Base-by-base conservation (phyloP, 1,140 invertebrate genomes). In the Drosophila micromelanica region DNA sequence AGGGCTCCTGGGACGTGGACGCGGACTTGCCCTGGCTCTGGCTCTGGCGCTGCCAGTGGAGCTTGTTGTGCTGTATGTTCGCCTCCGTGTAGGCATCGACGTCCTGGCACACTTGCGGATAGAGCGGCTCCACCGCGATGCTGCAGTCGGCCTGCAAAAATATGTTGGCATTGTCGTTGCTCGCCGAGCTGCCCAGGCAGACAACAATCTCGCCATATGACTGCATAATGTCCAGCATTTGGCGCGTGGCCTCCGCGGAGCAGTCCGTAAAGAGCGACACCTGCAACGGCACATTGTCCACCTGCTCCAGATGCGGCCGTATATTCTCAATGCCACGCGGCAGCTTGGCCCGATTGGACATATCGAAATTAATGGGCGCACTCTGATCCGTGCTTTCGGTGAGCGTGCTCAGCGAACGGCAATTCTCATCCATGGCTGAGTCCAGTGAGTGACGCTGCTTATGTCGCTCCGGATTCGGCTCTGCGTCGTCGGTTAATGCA, bases 241-340 rank as follows among this genome's bases (percentile, higher is more conserved):
- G 96, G 13, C 95, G 93, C 0, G 97, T 98, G 0, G 96, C 97
- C 84, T 95, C 93, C 8, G 97, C 95, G 5, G 96, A 98, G 92
- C 98, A 99, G 92, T 99, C 98, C 2, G 98, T 99, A 90, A 99
- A 99, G 1, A 99, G 93, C 0, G 98, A 99, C 1, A 99, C 98
- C 43, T 99, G 93, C 9, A 99, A 92, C 1, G 98, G 98, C 37
- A 99, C 98, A 93, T 99, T 99, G 92, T 99, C 98, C 74, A 99
- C 97, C 76, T 96, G 94, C 91, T 98, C 96, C 61, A 99, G 95
- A 92, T 99, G 98, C 0, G 98, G 98, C 20, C 98, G 94, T 71
- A 99, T 99, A 92, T 99, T 98, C 80, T 99, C 97, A 73, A 99
- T 99, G 32, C 98, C 98, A 55, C 97, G 94, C 0, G 98, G 98